These are phyloP conservation scores for Perccottus glenii DNA, from an alignment of 2,113 vertebrate species.

Conservation along the genomic window DNA sequence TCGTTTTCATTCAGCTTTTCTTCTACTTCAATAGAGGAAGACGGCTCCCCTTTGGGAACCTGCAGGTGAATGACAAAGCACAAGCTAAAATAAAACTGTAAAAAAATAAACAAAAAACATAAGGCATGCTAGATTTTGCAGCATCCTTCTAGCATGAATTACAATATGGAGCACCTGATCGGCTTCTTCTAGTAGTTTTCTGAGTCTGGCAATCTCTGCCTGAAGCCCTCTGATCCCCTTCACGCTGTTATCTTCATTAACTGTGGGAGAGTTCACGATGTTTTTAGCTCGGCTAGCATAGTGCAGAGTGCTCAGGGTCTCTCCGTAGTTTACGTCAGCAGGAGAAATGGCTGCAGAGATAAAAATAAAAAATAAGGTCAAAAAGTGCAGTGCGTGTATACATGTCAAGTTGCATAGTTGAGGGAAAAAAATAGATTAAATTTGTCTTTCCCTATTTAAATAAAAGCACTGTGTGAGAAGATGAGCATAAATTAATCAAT, in stretches of 20 bases:
- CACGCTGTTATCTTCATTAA: conserved; percentile 91
- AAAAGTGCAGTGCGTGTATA: not conserved
- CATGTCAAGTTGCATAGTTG: not conserved
- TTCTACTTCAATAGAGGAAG: conserved; percentile 85
- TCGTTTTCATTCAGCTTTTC: conserved; percentile 90
- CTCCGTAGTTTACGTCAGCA: conserved; percentile 92
- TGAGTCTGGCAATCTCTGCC: conserved; percentile 90
- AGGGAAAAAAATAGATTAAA: not conserved
- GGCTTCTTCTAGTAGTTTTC: conserved; percentile 87
- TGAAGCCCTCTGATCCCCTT: conserved; percentile 91
- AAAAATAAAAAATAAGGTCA: too few relatives aligned
- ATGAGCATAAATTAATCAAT: not conserved
- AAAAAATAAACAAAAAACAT: conserved; percentile 9
- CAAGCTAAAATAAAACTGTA: conserved; percentile 6
- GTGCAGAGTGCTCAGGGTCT: conserved; percentile 95
- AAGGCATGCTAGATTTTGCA: not conserved
- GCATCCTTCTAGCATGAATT: not conserved
- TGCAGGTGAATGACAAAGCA: conserved; percentile 59
- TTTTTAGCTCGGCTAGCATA: conserved; percentile 96
- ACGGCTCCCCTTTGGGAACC: conserved; percentile 83
- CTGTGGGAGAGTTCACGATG: conserved; percentile 94
- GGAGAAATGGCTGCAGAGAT: conserved; percentile 89
- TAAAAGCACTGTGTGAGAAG: conserved; percentile 5
- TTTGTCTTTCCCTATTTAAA: conserved; percentile 9
- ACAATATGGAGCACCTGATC: conserved; percentile 81